phyloP scores from a whole-genome alignment of 2,888 invertebrate genomes.

The Erynnis tages region DNA sequence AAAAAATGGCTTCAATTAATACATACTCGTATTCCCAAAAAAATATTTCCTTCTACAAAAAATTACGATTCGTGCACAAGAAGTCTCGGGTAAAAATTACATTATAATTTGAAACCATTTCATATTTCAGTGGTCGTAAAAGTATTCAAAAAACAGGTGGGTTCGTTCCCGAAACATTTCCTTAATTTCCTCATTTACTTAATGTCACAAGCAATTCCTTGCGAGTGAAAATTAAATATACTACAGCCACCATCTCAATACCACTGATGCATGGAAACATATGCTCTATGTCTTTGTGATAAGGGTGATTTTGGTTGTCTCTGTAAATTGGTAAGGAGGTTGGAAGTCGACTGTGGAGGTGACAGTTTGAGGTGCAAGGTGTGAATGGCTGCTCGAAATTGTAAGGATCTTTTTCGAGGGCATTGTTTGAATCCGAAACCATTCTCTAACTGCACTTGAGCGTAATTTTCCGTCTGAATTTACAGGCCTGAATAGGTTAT shows the following conservation, averaged over 20 bases:
- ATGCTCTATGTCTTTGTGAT: slow-evolving; percentile 24
- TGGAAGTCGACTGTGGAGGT: slow-evolving; percentile 39
- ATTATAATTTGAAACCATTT: too few species aligned
- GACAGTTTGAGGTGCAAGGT: slow-evolving; percentile 50
- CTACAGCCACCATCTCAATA: slow-evolving; percentile 34
- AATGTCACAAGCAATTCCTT: slow-evolving; percentile 48
- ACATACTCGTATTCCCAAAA: too few species aligned
- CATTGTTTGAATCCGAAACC: slow-evolving; percentile 33
- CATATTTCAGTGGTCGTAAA: neutral
- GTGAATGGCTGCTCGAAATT: slow-evolving; percentile 44
- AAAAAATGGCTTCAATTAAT: too few species aligned
- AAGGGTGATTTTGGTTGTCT: slow-evolving; percentile 19
- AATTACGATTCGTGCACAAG: too few species aligned
- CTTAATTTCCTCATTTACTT: slow-evolving; percentile 43
- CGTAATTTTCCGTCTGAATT: slow-evolving; percentile 13
- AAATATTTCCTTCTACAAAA: too few species aligned
- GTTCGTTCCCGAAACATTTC: slow-evolving; percentile 31
- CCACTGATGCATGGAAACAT: slow-evolving; percentile 11
- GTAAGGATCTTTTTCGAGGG: slow-evolving; percentile 34
- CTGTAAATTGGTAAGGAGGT: slow-evolving; percentile 24
- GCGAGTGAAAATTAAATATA: slow-evolving; percentile 46
- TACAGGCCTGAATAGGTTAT: too few species aligned
- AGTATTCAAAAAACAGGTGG: slow-evolving; percentile 32
- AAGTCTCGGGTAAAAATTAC: too few species aligned
- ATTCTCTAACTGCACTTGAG: slow-evolving; percentile 25